Conservation (phyloP, 2,797 vertebrate genomes). For the Antennarius maculatus region DNA sequence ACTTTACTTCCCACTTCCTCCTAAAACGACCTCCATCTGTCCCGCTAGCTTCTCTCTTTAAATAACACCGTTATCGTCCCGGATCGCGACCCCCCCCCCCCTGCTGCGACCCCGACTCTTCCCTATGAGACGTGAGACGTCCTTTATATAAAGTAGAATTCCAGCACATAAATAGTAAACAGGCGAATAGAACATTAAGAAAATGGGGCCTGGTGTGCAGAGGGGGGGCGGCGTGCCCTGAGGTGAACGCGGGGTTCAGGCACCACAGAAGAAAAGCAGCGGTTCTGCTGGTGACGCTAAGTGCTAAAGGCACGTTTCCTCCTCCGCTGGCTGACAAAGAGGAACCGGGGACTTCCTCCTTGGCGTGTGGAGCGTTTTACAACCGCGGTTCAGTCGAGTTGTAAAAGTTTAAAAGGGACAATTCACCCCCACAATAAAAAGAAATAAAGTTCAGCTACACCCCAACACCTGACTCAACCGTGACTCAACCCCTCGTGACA, state of each 20-base stretch:
- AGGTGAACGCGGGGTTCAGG: constrained; percentile 60
- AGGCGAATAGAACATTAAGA: constrained; percentile 53
- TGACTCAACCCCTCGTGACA: too few relatives aligned
- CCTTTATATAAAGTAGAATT: constrained; percentile 59
- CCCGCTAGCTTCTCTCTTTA: constrained; percentile 19
- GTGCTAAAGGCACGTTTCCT: constrained; percentile 53
- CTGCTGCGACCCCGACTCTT: constrained; percentile 25
- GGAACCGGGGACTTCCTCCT: constrained; percentile 66
- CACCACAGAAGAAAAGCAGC: not conserved
- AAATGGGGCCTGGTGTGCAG: constrained; percentile 43
- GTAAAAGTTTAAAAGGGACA: too few relatives aligned
- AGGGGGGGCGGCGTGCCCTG: constrained; percentile 70
- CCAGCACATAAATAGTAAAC: constrained; percentile 73
- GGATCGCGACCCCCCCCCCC: constrained; percentile 5
- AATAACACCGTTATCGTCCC: constrained; percentile 33
- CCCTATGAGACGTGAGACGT: constrained; percentile 39
- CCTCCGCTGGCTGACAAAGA: constrained; percentile 34
- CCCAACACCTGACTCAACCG: too few relatives aligned
- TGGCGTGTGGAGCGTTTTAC: constrained; percentile 22
- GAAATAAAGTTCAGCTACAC: too few relatives aligned
- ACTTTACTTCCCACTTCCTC: constrained; percentile 39
- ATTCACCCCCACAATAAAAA: too few relatives aligned
- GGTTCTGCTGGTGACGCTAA: constrained; percentile 49
- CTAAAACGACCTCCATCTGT: constrained; percentile 17
- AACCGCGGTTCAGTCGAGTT: too few relatives aligned